These are phyloP conservation scores for Guaruba guarouba DNA, from an alignment of 2,113 vertebrate species.

Conservation along the genomic window DNA sequence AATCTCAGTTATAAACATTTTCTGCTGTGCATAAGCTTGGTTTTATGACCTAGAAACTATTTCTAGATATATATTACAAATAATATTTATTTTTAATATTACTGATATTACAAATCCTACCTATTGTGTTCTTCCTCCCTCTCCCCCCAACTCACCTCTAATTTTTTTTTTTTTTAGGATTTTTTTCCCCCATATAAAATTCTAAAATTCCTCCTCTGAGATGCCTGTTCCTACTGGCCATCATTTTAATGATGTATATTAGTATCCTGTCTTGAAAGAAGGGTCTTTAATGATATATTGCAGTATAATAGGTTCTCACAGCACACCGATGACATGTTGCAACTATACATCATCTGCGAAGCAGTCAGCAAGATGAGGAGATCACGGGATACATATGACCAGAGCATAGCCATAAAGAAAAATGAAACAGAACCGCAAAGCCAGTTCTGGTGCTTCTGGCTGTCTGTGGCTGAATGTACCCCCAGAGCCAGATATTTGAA, in stretches of 20 bases:
- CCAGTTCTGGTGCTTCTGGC: neutral
- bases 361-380: slow-evolving; percentile 27
- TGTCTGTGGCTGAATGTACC: neutral
- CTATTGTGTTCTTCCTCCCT: neutral
- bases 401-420: neutral
- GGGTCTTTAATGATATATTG: slow-evolving; percentile 42
- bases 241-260: slow-evolving; percentile 65
- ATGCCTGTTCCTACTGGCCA: neutral
- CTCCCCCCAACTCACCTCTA: neutral
- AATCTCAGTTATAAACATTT: neutral
- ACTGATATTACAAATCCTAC: neutral
- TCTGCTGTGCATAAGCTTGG: neutral
- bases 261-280: slow-evolving; percentile 43
- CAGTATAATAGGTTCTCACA: slow-evolving; percentile 24
- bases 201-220: slow-evolving; percentile 18
- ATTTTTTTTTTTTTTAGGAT: neutral
- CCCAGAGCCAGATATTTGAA: neutral
- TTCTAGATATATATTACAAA: neutral
- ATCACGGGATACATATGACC: slow-evolving; percentile 7
- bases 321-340: slow-evolving; percentile 11
- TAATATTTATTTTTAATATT: neutral
- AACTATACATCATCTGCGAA: slow-evolving; percentile 36
- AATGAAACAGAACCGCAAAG: neutral
- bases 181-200: slow-evolving; percentile 4
- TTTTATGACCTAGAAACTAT: neutral